Evolutionary conservation across 2,113 vertebrate genomes (phyloP).

Genomic region (Pseudorectes ferrugineus): DNA sequence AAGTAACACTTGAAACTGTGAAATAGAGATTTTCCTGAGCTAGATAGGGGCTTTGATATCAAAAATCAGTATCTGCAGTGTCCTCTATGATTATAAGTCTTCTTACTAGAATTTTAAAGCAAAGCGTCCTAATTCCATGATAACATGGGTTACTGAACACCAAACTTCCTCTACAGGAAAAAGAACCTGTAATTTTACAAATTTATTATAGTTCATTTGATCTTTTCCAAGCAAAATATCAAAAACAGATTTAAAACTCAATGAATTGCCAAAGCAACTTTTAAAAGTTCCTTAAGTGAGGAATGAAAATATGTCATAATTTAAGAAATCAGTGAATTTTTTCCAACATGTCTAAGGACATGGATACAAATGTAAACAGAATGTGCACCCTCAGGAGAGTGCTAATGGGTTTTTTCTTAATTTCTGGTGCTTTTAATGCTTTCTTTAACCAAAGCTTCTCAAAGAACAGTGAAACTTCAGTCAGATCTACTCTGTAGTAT

Average conservation of each 20-base stretch:
- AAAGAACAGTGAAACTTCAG: not conserved
- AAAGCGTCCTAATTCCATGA: not conserved
- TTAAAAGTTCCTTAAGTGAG: not conserved
- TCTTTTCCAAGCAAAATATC: not conserved
- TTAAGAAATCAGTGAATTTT: not conserved
- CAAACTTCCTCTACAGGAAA: not conserved
- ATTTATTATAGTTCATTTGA: not conserved
- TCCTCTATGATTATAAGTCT: not conserved
- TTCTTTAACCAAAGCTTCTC: not conserved
- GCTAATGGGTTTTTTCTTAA: not conserved
- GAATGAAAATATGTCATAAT: not conserved
- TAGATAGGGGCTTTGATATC: not conserved
- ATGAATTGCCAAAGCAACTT: not conserved
- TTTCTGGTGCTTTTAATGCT: not conserved
- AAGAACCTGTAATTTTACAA: not conserved
- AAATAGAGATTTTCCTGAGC: not conserved
- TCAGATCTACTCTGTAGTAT: not conserved
- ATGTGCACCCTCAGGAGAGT: not conserved
- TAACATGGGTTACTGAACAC: not conserved
- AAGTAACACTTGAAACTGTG: not conserved
- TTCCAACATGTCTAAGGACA: not conserved
- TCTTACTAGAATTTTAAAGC: not conserved
- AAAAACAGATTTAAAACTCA: not conserved
- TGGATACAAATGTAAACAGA: not conserved
- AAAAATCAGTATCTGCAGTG: not conserved